A percentile compares a stretch with the other conserved stretches of the same genome.
Evolutionary conservation across 2,888 invertebrate species (phyloP).

Genomic region (Parapristionchus giblindavisi): DNA sequence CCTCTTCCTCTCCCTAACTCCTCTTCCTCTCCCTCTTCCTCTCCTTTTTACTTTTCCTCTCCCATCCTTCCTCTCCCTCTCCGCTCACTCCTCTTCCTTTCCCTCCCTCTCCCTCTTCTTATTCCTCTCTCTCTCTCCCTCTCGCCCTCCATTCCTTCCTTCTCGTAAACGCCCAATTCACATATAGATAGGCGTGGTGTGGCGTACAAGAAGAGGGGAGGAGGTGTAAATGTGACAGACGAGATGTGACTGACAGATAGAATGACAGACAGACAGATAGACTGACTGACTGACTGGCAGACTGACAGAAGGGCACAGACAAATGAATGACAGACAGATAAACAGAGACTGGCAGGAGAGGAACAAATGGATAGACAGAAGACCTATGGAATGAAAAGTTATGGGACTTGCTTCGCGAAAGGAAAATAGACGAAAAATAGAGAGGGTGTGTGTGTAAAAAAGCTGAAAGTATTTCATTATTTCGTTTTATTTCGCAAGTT

Average conservation of each 20-base stretch:
- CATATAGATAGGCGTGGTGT: not conserved
- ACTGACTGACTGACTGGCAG: not conserved
- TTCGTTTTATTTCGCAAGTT: no score
- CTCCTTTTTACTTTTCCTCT: not conserved
- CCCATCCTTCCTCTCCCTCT: not conserved
- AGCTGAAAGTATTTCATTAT: no score
- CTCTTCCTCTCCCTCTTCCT: not conserved
- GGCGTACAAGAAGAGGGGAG: not conserved
- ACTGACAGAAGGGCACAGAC: not conserved
- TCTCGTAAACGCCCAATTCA: not conserved
- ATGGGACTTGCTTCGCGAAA: not conserved
- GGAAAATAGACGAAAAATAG: not conserved
- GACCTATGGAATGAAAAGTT: not conserved
- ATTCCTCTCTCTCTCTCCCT: not conserved
- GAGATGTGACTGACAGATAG: not conserved
- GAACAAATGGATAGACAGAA: not conserved
- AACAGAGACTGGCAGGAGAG: not conserved
- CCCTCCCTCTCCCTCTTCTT: not conserved
- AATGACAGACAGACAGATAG: not conserved
- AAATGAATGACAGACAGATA: not conserved
- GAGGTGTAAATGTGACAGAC: not conserved
- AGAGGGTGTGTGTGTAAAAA: not conserved
- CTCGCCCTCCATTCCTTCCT: not conserved
- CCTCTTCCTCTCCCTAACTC: not conserved
- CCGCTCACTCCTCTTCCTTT: not conserved